These are phyloP conservation scores for Vanacampus margaritifer DNA, from an alignment of 2,113 vertebrate species.

Conservation along the genomic window DNA sequence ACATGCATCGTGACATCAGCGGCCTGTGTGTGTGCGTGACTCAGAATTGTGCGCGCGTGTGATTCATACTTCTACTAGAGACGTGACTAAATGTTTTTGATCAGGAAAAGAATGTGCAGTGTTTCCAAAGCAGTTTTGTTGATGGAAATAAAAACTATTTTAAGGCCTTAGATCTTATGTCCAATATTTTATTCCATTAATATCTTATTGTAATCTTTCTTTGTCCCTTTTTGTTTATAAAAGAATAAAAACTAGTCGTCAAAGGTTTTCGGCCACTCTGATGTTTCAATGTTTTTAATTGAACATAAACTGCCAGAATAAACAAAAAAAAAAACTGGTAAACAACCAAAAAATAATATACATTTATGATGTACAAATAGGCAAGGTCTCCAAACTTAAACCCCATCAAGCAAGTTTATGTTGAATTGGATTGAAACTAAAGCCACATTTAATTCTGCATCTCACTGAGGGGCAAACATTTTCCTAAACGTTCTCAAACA, in stretches of 20 bases:
- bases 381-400: too few relatives aligned
- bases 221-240: not conserved
- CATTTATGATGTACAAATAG: too few relatives aligned
- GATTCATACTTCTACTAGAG: constrained; percentile 45
- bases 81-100: not conserved
- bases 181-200: not conserved
- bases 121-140: not conserved
- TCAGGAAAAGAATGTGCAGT: not conserved
- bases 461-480: too few relatives aligned
- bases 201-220: not conserved
- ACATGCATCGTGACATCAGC: constrained; percentile 33
- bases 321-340: too few relatives aligned
- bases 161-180: not conserved
- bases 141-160: not conserved
- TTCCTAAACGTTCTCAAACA: too few relatives aligned
- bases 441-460: too few relatives aligned
- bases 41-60: constrained; percentile 32
- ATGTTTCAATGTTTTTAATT: not conserved
- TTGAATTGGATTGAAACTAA: too few relatives aligned
- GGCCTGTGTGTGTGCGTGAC: constrained; percentile 39
- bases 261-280: not conserved
- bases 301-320: too few relatives aligned
- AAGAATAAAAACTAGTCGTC: not conserved
- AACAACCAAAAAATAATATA: too few relatives aligned
- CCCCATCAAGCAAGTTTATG: too few relatives aligned